Evolutionary conservation across 2,113 vertebrate genomes (phyloP), one percentile per base, ranked within the genome.

Genomic region (Xyliphius kryptos): DNA sequence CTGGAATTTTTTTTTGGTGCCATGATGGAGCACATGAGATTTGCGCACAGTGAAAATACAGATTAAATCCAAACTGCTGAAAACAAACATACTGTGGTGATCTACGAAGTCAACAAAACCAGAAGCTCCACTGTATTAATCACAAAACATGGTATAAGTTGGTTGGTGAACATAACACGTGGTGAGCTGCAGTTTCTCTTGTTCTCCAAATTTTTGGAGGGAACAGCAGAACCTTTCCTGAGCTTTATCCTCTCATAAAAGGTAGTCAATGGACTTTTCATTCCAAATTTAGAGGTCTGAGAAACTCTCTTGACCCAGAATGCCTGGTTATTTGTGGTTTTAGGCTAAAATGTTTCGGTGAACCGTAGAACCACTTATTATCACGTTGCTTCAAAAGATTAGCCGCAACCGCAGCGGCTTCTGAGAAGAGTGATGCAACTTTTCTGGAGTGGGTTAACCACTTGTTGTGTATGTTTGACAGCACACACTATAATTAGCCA

Each of bases 271-370:
- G 13, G 17, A 41, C 13, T 3, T n/a, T 16, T 37, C 21, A 6
- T 40, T 16, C 38, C 32, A 55, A n/a, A 55, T 43, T 21, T 47
- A 48, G 19, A 32, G 5, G 52, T 40, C 9, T 3, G 44, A 65
- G 32, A 17, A 26, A 37, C 26, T 6, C 3, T 49, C 32, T 16
- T 56, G 22, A 56, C 51, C 50, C 40, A 26, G 61, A 49, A 9
- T 48, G 38, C 40, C 37, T 10, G 49, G 56, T 57, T 9, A 55
- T 61, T 66, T 60, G 56, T 16, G 40, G 56, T 58, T 59, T 63
- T 3, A 22, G 54, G 8, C 38, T 40, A 22, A 21, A 52, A 65
- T 66, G 56, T 22, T 49, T 59, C 16, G 14, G 16, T 65, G 68
- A 64, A 9, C 20, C 16, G 9, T 43, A 47, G n/a, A 26, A 36